phyloP scores from a whole-genome alignment of 2,113 vertebrate species.

The Cisticola juncidis region DNA sequence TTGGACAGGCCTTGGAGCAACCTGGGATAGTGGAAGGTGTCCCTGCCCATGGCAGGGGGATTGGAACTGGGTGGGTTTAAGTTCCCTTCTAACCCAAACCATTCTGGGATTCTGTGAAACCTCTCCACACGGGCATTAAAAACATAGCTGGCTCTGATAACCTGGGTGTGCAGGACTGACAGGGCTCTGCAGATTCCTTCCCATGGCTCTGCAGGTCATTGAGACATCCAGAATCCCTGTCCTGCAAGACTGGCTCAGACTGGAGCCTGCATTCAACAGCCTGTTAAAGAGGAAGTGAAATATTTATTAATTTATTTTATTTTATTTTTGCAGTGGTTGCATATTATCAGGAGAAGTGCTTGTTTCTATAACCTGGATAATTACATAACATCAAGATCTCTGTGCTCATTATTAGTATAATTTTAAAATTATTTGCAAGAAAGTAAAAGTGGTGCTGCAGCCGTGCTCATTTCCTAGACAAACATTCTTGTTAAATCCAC shows the following conservation, averaged over 20 bases:
- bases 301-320: no score
- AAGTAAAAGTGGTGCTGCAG: not conserved
- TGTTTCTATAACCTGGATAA: not conserved
- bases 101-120: not conserved
- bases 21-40: not conserved
- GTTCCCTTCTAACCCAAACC: not conserved
- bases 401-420: not conserved
- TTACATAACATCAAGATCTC: not conserved
- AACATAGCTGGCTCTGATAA: not conserved
- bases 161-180: not conserved
- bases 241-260: not conserved
- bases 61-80: not conserved
- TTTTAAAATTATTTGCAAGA: not conserved
- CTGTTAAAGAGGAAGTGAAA: not conserved
- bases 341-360: not conserved
- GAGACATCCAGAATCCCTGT: not conserved
- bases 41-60: not conserved
- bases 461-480: constrained; percentile 16
- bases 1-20: fast-evolving
- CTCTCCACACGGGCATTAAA: not conserved
- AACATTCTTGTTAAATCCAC: constrained; percentile 32
- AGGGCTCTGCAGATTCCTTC: not conserved
- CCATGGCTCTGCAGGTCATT: not conserved
- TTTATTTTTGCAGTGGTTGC: not conserved
- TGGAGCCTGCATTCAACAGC: not conserved